A percentile compares a stretch with the other conserved stretches of the same genome.
phyloP scores from a whole-genome alignment of 2,888 invertebrate species.

The Dolichomitus sp. region DNA sequence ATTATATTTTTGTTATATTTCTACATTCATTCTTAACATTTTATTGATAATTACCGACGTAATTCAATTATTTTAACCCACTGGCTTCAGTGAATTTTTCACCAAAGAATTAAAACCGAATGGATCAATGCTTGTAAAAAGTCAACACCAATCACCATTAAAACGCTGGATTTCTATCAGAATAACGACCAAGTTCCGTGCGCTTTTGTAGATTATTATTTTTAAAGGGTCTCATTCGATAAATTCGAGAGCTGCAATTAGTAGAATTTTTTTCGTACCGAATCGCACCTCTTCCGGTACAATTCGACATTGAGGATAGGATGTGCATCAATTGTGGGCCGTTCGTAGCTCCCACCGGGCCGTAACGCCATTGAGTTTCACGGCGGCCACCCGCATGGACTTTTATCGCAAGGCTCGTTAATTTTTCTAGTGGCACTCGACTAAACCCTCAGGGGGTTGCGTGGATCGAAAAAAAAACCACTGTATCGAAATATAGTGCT shows the following conservation, averaged over 20 bases:
- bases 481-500: constrained; percentile 11
- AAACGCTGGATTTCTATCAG: not conserved
- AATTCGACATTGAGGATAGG: constrained; percentile 15
- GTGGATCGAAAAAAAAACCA: constrained; percentile 43
- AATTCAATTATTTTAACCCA: too few relatives aligned
- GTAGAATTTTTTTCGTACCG: not conserved
- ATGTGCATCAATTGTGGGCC: constrained; percentile 29
- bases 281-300: constrained; percentile 1
- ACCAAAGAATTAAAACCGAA: too few relatives aligned
- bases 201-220: not conserved
- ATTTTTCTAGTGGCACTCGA: constrained; percentile 66
- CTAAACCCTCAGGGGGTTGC: constrained; percentile 45
- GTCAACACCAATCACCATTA: not conserved
- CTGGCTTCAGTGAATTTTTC: too few relatives aligned
- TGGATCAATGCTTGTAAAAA: too few relatives aligned
- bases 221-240: not conserved
- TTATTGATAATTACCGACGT: too few relatives aligned
- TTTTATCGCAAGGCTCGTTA: constrained; percentile 69
- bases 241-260: not conserved
- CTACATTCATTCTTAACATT: too few relatives aligned
- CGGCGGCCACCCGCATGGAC: constrained; percentile 17
- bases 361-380: constrained; percentile 20
- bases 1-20: too few relatives aligned
- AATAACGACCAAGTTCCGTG: not conserved
- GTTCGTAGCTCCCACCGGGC: constrained; percentile 26